These are phyloP conservation scores for Neogale vison DNA, from an alignment of 2,113 vertebrate species.

Conservation along the genomic window DNA sequence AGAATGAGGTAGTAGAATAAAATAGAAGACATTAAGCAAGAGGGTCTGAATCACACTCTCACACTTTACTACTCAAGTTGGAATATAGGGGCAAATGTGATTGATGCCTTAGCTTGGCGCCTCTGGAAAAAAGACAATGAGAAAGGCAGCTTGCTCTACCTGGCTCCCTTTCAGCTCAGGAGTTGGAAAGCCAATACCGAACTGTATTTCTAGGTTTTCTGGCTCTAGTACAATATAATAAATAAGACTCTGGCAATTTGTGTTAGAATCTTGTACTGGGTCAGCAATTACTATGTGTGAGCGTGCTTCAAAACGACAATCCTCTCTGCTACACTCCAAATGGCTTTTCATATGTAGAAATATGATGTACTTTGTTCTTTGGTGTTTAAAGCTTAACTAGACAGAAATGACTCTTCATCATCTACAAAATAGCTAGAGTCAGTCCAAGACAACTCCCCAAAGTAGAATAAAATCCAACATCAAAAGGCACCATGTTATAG, in stretches of 20 bases:
- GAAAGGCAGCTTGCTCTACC: slow-evolving; percentile 58
- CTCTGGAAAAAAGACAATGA: slow-evolving; percentile 65
- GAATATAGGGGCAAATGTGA: slow-evolving; percentile 18
- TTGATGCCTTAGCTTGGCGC: slow-evolving; percentile 53
- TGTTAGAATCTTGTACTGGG: slow-evolving; percentile 60
- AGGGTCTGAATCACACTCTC: slow-evolving; percentile 36
- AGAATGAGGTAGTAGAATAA: slow-evolving; percentile 65
- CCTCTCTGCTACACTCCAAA: slow-evolving; percentile 42
- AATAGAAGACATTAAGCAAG: slow-evolving; percentile 55
- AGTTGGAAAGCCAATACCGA: slow-evolving; percentile 58
- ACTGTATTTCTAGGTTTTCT: slow-evolving; percentile 58
- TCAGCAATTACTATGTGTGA: slow-evolving; percentile 13
- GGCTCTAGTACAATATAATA: slow-evolving; percentile 70
- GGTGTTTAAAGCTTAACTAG: slow-evolving; percentile 56
- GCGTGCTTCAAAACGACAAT: slow-evolving; percentile 16
- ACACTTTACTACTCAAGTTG: slow-evolving; percentile 9
- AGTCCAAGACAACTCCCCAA: slow-evolving; percentile 57
- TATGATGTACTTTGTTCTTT: slow-evolving; percentile 57
- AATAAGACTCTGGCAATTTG: slow-evolving; percentile 72
- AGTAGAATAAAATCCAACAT: slow-evolving; percentile 51
- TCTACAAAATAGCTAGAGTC: slow-evolving; percentile 57
- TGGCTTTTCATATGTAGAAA: slow-evolving; percentile 42
- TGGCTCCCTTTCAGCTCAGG: slow-evolving; percentile 65
- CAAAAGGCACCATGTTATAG: neutral
- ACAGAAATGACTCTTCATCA: slow-evolving; percentile 67